Conservation (phyloP, 2,113 vertebrate species). For the Sialia sialis region DNA sequence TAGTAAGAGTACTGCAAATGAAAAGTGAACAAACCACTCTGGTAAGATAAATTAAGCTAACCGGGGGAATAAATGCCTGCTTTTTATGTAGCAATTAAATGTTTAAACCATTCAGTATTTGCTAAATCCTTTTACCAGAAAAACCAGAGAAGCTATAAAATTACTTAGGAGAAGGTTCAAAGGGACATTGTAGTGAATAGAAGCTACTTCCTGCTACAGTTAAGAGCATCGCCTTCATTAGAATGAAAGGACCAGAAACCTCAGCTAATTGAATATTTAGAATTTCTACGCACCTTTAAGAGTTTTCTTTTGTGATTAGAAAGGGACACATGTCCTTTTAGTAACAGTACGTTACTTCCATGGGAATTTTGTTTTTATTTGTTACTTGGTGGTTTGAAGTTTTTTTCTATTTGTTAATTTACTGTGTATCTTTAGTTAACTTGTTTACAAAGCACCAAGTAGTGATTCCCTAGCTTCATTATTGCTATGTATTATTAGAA, state of each 20-base stretch:
- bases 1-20: not conserved
- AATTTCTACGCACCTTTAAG: not conserved
- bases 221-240: not conserved
- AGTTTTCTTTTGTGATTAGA: not conserved
- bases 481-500: not conserved
- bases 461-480: not conserved
- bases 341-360: not conserved
- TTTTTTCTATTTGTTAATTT: not conserved
- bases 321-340: not conserved
- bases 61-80: not conserved
- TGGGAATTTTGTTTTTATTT: accelerated
- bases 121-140: not conserved
- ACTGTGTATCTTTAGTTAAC: not conserved
- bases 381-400: not conserved
- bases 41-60: not conserved
- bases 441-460: not conserved
- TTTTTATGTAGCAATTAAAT: not conserved
- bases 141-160: not conserved
- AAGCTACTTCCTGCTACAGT: not conserved
- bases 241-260: not conserved
- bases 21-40: not conserved
- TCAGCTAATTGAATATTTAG: not conserved
- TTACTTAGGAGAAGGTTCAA: not conserved
- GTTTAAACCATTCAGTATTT: not conserved
- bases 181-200: not conserved